These are phyloP conservation scores for Struthidea cinerea DNA, from an alignment of 2,113 vertebrate species.

Conservation along the genomic window DNA sequence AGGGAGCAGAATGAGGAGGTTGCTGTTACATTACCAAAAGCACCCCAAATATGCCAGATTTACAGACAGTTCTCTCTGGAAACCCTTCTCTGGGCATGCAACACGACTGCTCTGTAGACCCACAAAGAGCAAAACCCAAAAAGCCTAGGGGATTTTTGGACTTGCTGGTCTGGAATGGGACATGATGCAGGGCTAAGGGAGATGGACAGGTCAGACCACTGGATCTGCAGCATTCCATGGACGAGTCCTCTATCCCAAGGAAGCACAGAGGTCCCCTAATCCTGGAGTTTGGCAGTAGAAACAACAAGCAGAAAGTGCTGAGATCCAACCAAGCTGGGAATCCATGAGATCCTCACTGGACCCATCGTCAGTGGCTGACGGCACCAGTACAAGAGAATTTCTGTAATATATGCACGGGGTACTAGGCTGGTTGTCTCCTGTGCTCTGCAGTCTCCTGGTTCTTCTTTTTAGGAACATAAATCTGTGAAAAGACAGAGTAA, in stretches of 20 bases:
- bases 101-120: neutral
- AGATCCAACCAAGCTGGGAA: neutral
- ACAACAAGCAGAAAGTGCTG: neutral
- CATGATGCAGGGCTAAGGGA: neutral
- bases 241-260: neutral
- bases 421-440: neutral
- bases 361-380: neutral
- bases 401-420: neutral
- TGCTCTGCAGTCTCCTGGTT: neutral
- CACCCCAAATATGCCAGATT: neutral
- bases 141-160: neutral
- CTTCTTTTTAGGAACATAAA: neutral
- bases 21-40: neutral
- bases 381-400: neutral
- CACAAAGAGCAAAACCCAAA: neutral
- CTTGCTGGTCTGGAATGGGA: neutral
- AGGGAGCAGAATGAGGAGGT: neutral
- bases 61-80: neutral
- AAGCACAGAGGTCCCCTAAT: neutral
- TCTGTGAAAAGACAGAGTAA: neutral
- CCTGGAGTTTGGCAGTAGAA: neutral
- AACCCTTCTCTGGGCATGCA: neutral
- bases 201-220: neutral
- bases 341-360: neutral
- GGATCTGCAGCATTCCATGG: neutral